Evolutionary conservation across 2,797 vertebrate species (phyloP).

Genomic region (Chelmon rostratus): DNA sequence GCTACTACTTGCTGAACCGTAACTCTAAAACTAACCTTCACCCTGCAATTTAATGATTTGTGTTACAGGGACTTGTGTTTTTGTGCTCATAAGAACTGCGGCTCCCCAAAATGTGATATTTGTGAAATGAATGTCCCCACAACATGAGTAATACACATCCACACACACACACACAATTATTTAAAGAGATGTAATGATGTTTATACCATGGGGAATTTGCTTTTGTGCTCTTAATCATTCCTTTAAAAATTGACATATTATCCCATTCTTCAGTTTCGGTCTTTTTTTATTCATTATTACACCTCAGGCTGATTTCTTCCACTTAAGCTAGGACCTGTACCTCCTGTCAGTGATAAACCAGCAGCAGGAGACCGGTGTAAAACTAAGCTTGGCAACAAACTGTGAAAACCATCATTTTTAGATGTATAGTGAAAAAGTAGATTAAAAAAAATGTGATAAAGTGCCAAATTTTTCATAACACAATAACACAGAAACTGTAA

Average conservation of each 20-base stretch:
- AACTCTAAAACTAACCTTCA: too few species aligned
- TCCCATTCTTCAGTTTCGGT: not conserved
- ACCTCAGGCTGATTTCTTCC: not conserved
- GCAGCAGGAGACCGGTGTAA: not conserved
- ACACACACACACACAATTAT: not conserved
- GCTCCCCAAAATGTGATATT: too few species aligned
- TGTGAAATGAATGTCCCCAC: too few species aligned
- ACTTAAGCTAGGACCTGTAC: not conserved
- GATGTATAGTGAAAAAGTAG: not conserved
- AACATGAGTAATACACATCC: too few species aligned
- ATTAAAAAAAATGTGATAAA: not conserved
- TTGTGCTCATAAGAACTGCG: too few species aligned
- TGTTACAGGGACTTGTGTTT: too few species aligned
- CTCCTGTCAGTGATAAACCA: too few species aligned
- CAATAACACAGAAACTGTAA: not conserved
- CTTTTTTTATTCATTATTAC: not conserved
- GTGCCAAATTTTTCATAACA: not conserved
- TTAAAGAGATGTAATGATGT: slow-evolving; percentile 1
- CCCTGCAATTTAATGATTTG: too few species aligned
- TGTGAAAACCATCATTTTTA: not conserved
- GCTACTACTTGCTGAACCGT: too few species aligned
- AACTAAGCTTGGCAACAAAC: not conserved
- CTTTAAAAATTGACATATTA: not conserved
- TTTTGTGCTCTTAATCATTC: not conserved
- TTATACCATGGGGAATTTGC: not conserved